These are phyloP conservation scores for Habroteleia sp. DNA, from an alignment of 2,888 invertebrate species.

Conservation along the genomic window DNA sequence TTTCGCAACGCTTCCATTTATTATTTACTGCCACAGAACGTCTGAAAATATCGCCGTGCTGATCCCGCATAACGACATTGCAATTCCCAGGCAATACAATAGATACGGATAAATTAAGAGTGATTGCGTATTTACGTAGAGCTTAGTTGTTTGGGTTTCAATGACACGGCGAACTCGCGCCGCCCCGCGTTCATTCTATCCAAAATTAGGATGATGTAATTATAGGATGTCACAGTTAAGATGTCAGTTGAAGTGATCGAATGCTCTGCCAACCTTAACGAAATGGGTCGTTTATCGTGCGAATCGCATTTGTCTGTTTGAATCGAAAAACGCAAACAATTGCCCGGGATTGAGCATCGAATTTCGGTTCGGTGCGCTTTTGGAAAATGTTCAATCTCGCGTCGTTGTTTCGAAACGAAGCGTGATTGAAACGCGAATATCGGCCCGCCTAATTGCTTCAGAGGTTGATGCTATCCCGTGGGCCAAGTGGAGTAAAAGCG, in stretches of 20 bases:
- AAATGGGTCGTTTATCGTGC: conserved; percentile 55
- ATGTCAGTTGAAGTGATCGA: conserved; percentile 61
- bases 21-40: conserved; percentile 40
- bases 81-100: conserved; percentile 53
- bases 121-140: conserved; percentile 50
- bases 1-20: conserved; percentile 23
- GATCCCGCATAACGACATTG: conserved; percentile 23
- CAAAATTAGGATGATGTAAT: conserved; percentile 68
- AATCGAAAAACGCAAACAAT: conserved; percentile 21
- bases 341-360: conserved; percentile 27
- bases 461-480: background rate
- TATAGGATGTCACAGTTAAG: conserved; percentile 66
- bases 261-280: conserved; percentile 60
- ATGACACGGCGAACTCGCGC: conserved; percentile 49
- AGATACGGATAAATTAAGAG: conserved; percentile 53
- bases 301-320: conserved; percentile 48
- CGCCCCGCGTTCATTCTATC: conserved; percentile 52
- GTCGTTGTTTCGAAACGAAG: conserved; percentile 7
- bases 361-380: conserved; percentile 13
- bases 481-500: conserved; percentile 34
- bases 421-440: background rate
- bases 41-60: conserved; percentile 40
- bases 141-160: conserved; percentile 55
- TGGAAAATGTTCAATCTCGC: conserved; percentile 24
- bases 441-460: background rate